Conservation (phyloP, 2,113 vertebrate species). For the Mesoclemmys tuberculata region DNA sequence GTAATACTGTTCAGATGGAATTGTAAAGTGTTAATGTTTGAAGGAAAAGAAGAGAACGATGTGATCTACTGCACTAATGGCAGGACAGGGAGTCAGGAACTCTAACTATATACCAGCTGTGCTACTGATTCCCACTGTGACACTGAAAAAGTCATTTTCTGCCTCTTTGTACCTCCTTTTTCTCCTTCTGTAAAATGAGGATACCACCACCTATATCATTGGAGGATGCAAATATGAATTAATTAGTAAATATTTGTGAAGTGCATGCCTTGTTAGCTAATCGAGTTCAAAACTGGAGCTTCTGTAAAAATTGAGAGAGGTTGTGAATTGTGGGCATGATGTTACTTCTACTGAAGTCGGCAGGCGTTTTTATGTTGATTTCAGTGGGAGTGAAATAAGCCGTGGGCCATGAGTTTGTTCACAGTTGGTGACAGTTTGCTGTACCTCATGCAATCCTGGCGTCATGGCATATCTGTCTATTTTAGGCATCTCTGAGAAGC, state of each 20-base stretch:
- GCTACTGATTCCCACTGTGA: neutral
- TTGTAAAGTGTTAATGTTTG: neutral
- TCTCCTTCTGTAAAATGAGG: neutral
- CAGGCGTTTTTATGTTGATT: neutral
- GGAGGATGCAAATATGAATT: neutral
- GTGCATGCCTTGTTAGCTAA: neutral
- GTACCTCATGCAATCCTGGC: neutral
- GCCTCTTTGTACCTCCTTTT: neutral
- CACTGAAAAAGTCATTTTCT: too few relatives aligned
- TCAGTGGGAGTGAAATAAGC: neutral
- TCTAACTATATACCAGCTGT: neutral
- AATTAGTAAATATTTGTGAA: neutral
- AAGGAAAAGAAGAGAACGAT: neutral
- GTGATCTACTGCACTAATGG: neutral
- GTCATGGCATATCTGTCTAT: neutral
- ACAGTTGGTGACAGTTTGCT: neutral
- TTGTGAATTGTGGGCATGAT: neutral
- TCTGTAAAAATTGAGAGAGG: neutral
- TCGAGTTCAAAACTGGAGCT: neutral
- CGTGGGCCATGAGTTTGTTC: neutral
- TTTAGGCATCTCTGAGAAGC: neutral
- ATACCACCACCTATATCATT: neutral
- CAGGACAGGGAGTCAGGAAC: neutral
- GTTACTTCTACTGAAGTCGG: neutral
- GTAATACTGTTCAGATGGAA: neutral